These are phyloP conservation scores for Acleris sparsana DNA, from an alignment of 2,888 invertebrate genomes.

Conservation along the genomic window DNA sequence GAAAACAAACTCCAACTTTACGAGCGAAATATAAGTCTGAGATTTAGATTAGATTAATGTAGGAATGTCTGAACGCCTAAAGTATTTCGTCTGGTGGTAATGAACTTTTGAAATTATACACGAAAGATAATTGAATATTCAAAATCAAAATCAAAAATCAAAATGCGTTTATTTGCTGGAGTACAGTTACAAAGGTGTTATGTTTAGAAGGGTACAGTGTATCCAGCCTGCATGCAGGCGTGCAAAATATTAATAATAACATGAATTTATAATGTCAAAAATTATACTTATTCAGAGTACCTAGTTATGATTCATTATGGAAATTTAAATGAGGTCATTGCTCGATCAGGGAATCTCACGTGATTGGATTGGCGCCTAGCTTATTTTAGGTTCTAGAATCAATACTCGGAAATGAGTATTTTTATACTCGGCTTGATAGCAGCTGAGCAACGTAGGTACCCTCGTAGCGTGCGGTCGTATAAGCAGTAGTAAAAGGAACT, in stretches of 20 bases:
- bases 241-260: too few relatives aligned
- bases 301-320: background rate
- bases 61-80: constrained; percentile 2
- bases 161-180: too few relatives aligned
- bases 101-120: constrained; percentile 4
- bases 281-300: too few relatives aligned
- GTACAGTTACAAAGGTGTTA: too few relatives aligned
- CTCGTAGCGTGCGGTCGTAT: constrained; percentile 23
- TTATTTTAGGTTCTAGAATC: too few relatives aligned
- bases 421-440: constrained; percentile 17
- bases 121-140: background rate
- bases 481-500: constrained; percentile 31
- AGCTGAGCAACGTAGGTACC: constrained; percentile 1
- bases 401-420: background rate
- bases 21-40: background rate
- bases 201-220: too few relatives aligned
- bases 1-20: constrained; percentile 24
- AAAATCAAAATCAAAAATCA: too few relatives aligned
- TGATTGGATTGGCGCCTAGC: too few relatives aligned
- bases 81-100: constrained; percentile 2
- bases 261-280: too few relatives aligned
- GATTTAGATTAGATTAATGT: constrained; percentile 1
- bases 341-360: too few relatives aligned
- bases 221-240: too few relatives aligned
- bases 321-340: too few relatives aligned